Percentiles rank a stretch among this genome's conserved stretches.
Evolutionary conservation across 2,797 vertebrate species (phyloP).

Genomic region (Sebastes iracundus): DNA sequence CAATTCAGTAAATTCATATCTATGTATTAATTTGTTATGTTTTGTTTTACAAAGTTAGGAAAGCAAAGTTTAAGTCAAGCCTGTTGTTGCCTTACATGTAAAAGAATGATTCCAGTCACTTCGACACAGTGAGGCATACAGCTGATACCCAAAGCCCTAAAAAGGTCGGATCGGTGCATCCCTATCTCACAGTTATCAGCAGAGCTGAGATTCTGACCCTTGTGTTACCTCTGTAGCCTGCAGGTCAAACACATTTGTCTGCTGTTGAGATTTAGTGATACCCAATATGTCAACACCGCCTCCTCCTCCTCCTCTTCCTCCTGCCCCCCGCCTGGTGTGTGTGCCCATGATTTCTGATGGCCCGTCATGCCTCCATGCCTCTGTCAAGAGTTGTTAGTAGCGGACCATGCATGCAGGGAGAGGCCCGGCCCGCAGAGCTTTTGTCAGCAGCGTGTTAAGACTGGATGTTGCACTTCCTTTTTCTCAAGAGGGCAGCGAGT

Average conservation of each 20-base stretch:
- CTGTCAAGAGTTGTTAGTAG: slow-evolving; percentile 46
- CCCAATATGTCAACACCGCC: slow-evolving; percentile 23
- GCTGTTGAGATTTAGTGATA: slow-evolving; percentile 25
- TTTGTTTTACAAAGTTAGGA: no score
- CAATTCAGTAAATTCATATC: no score
- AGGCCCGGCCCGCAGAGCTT: slow-evolving; percentile 10
- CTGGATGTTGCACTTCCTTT: slow-evolving; percentile 66
- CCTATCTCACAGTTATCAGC: neutral
- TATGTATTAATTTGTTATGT: no score
- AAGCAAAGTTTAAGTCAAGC: no score
- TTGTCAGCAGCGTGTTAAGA: slow-evolving; percentile 14
- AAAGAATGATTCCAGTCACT: no score
- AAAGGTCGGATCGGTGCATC: no score
- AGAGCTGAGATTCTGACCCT: slow-evolving; percentile 4
- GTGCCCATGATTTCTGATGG: slow-evolving; percentile 13
- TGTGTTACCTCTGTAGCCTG: neutral
- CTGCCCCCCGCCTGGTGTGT: neutral
- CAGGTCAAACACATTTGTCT: slow-evolving; percentile 34
- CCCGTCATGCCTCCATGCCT: slow-evolving; percentile 10
- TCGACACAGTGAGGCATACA: no score
- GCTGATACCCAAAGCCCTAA: no score
- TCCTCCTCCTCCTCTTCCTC: neutral
- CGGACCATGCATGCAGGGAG: neutral
- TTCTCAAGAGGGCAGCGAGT: slow-evolving; percentile 45
- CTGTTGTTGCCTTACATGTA: no score